Percentiles rank a stretch among this genome's conserved stretches.
Evolutionary conservation across 1,140 invertebrate genomes (phyloP).

Genomic region (Calephelis nemesis): DNA sequence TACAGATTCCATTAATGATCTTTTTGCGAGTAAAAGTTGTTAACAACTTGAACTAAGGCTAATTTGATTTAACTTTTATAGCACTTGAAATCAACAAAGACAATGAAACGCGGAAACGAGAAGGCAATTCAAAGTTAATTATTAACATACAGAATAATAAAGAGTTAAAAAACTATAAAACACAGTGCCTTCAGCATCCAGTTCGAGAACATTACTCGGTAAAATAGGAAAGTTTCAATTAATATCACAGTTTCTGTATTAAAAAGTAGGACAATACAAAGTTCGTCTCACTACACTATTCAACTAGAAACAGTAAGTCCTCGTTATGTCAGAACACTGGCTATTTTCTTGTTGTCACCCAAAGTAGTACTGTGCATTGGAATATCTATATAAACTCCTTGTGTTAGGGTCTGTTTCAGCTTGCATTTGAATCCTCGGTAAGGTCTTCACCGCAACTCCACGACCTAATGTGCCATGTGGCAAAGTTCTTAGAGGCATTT

Average conservation of each 20-base stretch:
- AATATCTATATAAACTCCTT: constrained; percentile 77
- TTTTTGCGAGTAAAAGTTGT: no score
- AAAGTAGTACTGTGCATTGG: constrained; percentile 78
- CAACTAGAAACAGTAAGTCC: constrained; percentile 79
- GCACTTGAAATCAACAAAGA: no score
- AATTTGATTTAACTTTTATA: no score
- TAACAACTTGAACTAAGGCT: no score
- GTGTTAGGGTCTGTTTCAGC: constrained; percentile 71
- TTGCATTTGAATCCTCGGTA: constrained; percentile 69
- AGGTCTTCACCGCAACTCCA: constrained; percentile 66
- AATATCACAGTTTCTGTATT: constrained; percentile 78
- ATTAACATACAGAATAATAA: no score
- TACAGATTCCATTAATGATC: no score
- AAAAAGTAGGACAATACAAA: constrained; percentile 73
- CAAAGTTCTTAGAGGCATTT: constrained; percentile 73
- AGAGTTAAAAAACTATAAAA: constrained; percentile 28
- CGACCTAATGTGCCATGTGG: constrained; percentile 72
- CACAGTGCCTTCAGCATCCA: constrained; percentile 46
- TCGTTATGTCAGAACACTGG: constrained; percentile 72
- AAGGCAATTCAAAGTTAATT: no score
- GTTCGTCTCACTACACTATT: constrained; percentile 61
- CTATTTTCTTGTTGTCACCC: constrained; percentile 75
- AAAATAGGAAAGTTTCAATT: constrained; percentile 73
- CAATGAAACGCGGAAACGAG: no score
- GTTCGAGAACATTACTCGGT: constrained; percentile 48